Evolutionary conservation across 1,140 invertebrate species (phyloP), one percentile per base, ranked within the genome.

Genomic region (Lithobius niger): DNA sequence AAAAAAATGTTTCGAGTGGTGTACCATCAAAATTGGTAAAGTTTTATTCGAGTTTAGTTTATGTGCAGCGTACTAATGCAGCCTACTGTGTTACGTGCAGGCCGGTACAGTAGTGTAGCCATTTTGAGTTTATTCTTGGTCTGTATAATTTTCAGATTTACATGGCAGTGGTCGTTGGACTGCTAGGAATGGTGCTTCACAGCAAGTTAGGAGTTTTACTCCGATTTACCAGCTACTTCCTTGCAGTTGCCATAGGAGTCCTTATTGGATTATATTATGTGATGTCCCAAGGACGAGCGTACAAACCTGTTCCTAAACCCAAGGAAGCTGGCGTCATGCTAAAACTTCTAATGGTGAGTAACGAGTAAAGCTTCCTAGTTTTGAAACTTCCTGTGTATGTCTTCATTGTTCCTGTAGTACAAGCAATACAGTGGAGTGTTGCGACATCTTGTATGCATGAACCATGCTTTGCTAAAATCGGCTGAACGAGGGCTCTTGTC

Each of bases 331-430:
- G 24, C 13, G 25, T 6, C 19, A 13, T 50, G 3, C 48, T 50
- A 3, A 24, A 50, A 50, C 25, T 50, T 3, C 21, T 50, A 13
- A 50, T 50, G 48, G 48, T 50, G 27, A 50, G 22, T 47, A 18
- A 13, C 22, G 10, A 18, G 15, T 47, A 15, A 18, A 13, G 22
- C 44, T 10, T 47, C 22, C 22, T 40, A 13, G 10, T 40, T 40
- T n/a, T n/a, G n/a, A n/a, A n/a, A n/a, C n/a, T n/a, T n/a, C n/a
- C n/a, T n/a, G n/a, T n/a, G n/a, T n/a, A n/a, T n/a, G n/a, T n/a
- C n/a, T n/a, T n/a, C n/a, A n/a, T n/a, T n/a, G n/a, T n/a, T n/a
- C n/a, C n/a, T n/a, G n/a, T n/a, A n/a, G n/a, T n/a, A n/a, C n/a
- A n/a, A n/a, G n/a, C n/a, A n/a, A n/a, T n/a, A n/a, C n/a, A n/a